phyloP scores from a whole-genome alignment of 2,797 vertebrate species.

The Apodemus agrarius region DNA sequence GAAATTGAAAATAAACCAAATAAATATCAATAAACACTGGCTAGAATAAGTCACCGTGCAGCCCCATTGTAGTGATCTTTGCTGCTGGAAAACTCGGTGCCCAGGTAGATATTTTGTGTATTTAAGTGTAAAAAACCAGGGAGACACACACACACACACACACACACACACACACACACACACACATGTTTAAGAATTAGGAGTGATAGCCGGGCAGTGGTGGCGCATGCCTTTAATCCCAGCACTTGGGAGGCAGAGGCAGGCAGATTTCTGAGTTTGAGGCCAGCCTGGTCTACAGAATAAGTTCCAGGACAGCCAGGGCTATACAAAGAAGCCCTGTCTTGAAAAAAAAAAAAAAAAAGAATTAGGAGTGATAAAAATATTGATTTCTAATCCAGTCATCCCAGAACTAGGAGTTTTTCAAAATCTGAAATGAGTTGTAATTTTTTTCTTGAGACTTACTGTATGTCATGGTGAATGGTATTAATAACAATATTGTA shows the following conservation, averaged over 20 bases:
- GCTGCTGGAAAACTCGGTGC: neutral
- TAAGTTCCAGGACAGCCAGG: too few species aligned
- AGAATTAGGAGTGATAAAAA: neutral
- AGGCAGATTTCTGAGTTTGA: too few species aligned
- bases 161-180: too few species aligned
- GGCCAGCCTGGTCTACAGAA: too few species aligned
- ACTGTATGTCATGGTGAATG: neutral
- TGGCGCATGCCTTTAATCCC: too few species aligned
- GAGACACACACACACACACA: too few species aligned
- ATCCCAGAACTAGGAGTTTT: neutral
- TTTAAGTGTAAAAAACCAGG: neutral
- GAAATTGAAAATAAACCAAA: neutral
- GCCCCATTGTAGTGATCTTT: neutral
- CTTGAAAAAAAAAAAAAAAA: too few species aligned
- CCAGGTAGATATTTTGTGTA: neutral
- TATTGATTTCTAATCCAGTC: neutral
- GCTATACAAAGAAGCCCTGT: too few species aligned
- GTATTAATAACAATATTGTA: neutral
- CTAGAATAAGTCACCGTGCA: neutral
- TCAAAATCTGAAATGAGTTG: neutral
- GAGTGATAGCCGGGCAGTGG: too few species aligned
- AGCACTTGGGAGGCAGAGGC: too few species aligned
- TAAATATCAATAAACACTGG: neutral
- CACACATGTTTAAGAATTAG: too few species aligned
- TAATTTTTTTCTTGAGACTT: neutral